Evolutionary conservation across 2,797 vertebrate species (phyloP), one percentile per base, ranked within the genome.

Genomic region (Molossus alvarezi): DNA sequence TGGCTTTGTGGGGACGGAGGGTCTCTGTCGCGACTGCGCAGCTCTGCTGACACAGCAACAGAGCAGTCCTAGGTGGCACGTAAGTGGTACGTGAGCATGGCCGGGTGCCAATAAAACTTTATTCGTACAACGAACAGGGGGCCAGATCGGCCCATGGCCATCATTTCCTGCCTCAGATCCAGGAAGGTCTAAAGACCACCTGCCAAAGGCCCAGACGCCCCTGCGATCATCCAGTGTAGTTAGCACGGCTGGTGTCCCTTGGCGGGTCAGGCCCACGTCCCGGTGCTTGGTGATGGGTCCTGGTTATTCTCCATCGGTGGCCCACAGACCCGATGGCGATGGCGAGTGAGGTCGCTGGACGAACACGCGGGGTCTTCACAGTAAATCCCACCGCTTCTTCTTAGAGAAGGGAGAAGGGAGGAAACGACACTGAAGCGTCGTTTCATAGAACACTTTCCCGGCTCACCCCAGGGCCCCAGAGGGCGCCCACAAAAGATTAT

Each of bases 71-170:
- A 1, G 53, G 65, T 2, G 17, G 21, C 29, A 15, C 3, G 1
- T 25, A 48, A 77, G 45, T 37, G 29, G 29, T 15, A 1, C 27
- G 20, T 6, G n/a, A 75, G 8, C 21, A 27, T 7, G 33, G 3
- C 53, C 17, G 53, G 9, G 27, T 60, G 65, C 72, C 62, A 64
- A 92, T 79, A 95, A 95, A 92, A 23, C 85, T 95, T 93, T 82
- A 95, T 90, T 94, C 53, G 57, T 2, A 93, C 93, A n/a, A 57
- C 53, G 57, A n/a, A 21, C n/a, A 77, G 86, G 86, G 41, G 65
- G 57, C n/a, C 15, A 3, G 51, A 23, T 25, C 27, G 9, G 6
- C 18, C 17, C 17, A 15, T 1, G 1, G 60, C 14, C 5, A 5
- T 27, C 23, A 27, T 69, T 91, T 83, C 1, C 37, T 85, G 69